A percentile compares a stretch with the other conserved stretches of the same genome.
phyloP scores from a whole-genome alignment of 2,113 vertebrate species.

The Odocoileus hemionus region DNA sequence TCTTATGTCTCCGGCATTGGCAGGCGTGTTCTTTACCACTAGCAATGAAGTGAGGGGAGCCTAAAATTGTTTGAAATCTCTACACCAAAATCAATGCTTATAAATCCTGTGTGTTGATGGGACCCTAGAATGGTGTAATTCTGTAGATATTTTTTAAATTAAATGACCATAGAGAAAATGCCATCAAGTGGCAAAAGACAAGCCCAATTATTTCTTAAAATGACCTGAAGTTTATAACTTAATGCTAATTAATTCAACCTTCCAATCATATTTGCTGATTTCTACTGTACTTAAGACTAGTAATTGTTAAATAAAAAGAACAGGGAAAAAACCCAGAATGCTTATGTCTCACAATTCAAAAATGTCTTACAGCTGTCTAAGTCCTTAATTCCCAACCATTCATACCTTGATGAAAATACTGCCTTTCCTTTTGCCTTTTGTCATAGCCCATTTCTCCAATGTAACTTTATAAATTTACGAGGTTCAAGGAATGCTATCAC shows the following conservation, averaged over 20 bases:
- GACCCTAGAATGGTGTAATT: background rate
- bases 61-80: background rate
- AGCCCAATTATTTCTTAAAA: constrained; percentile 8
- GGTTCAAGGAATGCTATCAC: background rate
- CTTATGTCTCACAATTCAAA: background rate
- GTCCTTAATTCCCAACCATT: background rate
- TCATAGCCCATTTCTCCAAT: background rate
- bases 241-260: background rate
- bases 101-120: background rate
- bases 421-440: background rate
- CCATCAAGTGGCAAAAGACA: background rate
- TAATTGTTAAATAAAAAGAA: background rate
- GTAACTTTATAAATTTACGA: background rate
- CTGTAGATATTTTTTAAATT: background rate
- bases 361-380: background rate
- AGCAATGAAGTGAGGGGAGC: background rate
- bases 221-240: background rate
- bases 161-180: background rate
- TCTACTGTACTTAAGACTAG: background rate
- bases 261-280: background rate
- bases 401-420: background rate
- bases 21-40: background rate
- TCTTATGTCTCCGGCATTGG: background rate
- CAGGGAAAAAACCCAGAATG: background rate
- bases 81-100: background rate